Conservation (phyloP, 2,113 vertebrate genomes). For the Plecturocebus donacophilus region DNA sequence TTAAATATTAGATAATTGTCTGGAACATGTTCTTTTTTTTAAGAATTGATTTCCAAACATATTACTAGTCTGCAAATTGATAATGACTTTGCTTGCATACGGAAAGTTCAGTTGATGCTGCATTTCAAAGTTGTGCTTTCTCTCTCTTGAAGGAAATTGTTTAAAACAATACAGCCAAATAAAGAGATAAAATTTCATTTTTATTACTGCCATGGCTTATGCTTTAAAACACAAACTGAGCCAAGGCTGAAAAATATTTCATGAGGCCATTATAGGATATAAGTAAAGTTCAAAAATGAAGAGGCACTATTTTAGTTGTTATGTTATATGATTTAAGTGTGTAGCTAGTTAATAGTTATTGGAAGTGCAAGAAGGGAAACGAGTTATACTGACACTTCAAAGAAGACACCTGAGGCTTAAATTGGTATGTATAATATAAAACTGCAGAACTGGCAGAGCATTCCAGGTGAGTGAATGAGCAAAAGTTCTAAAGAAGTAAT, state of each 20-base stretch:
- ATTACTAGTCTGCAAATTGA: not conserved
- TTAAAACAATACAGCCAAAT: not conserved
- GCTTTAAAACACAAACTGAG: too few relatives aligned
- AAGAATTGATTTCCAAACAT: not conserved
- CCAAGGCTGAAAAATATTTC: not conserved
- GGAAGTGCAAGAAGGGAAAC: not conserved
- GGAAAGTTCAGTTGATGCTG: not conserved
- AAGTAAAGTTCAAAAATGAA: not conserved
- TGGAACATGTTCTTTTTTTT: not conserved
- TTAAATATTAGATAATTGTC: not conserved
- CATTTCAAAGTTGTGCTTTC: not conserved
- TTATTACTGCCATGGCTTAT: not conserved
- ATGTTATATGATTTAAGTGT: not conserved
- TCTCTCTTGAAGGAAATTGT: not conserved
- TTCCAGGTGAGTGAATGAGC: not conserved
- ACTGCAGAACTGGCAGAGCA: not conserved
- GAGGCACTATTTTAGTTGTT: not conserved
- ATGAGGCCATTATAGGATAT: not conserved
- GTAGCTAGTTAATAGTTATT: not conserved
- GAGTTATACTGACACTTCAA: not conserved
- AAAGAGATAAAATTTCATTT: not conserved
- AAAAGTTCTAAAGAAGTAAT: not conserved
- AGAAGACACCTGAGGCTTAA: not conserved
- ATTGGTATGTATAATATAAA: not conserved
- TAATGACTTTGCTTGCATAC: not conserved